phyloP scores from a whole-genome alignment of 2,888 invertebrate species.

The Anorthoa munda region DNA sequence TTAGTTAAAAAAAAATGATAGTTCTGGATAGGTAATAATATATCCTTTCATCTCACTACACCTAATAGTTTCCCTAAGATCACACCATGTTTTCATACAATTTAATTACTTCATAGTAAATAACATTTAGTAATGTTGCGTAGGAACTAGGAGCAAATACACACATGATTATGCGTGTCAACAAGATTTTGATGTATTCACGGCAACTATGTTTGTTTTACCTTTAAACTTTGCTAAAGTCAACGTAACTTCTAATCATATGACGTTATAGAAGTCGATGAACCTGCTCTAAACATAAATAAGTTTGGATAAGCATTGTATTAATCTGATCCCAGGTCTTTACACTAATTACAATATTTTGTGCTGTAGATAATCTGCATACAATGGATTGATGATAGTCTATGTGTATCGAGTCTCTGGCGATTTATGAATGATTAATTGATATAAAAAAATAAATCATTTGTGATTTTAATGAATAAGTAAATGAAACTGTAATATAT shows the following conservation, averaged over 20 bases:
- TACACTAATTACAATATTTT: conserved; percentile 17
- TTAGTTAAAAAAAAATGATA: too few relatives aligned
- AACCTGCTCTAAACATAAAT: conserved; percentile 17
- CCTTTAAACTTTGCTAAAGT: conserved; percentile 7
- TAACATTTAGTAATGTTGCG: neutral
- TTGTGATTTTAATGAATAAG: neutral
- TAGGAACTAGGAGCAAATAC: neutral
- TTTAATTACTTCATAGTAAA: neutral
- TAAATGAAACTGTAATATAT: neutral
- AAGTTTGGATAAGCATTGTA: neutral
- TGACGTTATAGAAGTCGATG: conserved; percentile 13
- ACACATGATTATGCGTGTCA: neutral
- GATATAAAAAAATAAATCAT: neutral
- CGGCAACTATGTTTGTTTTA: conserved; percentile 17
- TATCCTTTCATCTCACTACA: neutral
- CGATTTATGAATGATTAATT: neutral
- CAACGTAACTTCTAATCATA: conserved; percentile 1
- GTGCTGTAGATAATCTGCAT: conserved; percentile 12
- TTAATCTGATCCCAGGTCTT: conserved; percentile 17
- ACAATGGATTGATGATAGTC: neutral
- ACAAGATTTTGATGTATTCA: neutral
- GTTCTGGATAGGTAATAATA: neutral
- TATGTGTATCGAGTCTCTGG: neutral
- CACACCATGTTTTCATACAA: conserved; percentile 7
- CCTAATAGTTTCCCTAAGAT: neutral